Evolutionary conservation across 2,888 invertebrate species (phyloP).

Genomic region (Atherix ibis): DNA sequence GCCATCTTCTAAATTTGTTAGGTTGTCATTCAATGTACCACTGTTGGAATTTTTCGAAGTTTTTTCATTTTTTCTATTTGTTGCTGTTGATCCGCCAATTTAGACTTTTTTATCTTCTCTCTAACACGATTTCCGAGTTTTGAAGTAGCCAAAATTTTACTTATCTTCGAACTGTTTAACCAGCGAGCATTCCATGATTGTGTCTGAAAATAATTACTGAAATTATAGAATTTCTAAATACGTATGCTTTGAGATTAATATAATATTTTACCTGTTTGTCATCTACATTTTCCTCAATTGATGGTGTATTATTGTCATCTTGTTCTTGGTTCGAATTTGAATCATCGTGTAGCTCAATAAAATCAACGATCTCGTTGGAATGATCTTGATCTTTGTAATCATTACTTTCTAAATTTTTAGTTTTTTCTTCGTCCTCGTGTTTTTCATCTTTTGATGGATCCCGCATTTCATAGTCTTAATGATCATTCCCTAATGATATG

Average conservation of each 20-base stretch:
- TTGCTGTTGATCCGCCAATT: conserved; percentile 15
- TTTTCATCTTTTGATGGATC: conserved; percentile 19
- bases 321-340: too few species aligned
- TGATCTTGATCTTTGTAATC: conserved; percentile 16
- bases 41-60: conserved; percentile 7
- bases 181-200: conserved; percentile 44
- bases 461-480: conserved; percentile 30
- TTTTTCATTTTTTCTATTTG: conserved; percentile 11
- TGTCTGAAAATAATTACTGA: conserved; percentile 6
- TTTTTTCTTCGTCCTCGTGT: not conserved
- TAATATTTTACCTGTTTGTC: too few species aligned
- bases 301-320: too few species aligned
- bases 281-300: too few species aligned
- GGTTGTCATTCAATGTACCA: conserved; percentile 16
- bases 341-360: conserved; percentile 12
- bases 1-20: conserved; percentile 33
- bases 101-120: conserved; percentile 38
- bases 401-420: conserved; percentile 2
- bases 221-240: too few species aligned
- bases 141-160: conserved; percentile 38
- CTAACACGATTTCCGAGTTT: conserved; percentile 43
- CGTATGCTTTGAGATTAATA: too few species aligned
- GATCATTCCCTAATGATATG: conserved; percentile 29
- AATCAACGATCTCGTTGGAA: conserved; percentile 2
- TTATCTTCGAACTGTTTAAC: conserved; percentile 43